Conservation (phyloP, 2,113 vertebrate genomes). For the Cavia aperea region DNA sequence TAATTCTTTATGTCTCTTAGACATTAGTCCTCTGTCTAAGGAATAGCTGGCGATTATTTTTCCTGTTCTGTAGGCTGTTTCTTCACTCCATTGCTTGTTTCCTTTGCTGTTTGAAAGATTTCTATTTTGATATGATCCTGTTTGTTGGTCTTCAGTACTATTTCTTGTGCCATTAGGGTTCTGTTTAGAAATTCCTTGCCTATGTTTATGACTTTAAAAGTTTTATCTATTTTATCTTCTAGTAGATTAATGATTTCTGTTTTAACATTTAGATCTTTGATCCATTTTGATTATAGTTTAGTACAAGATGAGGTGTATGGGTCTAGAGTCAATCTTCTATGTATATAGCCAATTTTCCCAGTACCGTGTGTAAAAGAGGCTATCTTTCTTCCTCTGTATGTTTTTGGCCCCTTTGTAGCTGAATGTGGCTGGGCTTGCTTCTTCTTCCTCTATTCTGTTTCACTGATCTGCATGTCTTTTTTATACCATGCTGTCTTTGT, state of each 20-base stretch:
- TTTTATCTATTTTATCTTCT: background rate
- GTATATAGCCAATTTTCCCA: background rate
- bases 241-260: background rate
- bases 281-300: background rate
- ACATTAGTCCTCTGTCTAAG: background rate
- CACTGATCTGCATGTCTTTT: background rate
- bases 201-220: background rate
- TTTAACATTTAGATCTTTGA: background rate
- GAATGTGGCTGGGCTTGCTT: background rate
- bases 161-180: background rate
- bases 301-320: background rate
- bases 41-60: background rate
- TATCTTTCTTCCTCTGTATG: background rate
- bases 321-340: background rate
- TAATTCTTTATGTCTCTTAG: background rate
- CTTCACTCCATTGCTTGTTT: background rate
- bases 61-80: background rate
- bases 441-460: background rate
- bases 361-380: background rate
- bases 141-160: background rate
- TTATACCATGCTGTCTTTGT: background rate
- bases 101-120: background rate
- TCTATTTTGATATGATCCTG: background rate
- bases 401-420: background rate
- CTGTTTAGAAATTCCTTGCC: background rate